Base-by-base conservation (phyloP, 2,888 invertebrate species). In the Caenorhabditis afra region DNA sequence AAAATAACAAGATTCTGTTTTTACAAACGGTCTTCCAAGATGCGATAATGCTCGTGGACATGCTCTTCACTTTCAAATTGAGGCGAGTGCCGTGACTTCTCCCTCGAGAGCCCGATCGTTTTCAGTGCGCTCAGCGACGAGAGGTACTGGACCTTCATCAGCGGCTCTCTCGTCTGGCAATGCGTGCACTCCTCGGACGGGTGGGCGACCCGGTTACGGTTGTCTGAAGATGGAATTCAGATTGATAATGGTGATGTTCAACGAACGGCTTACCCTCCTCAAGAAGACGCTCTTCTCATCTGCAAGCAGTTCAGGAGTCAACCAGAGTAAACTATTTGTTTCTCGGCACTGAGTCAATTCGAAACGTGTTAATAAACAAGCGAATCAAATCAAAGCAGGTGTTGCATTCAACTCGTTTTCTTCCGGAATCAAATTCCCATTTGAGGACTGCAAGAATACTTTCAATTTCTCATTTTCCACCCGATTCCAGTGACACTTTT, bases 11-110 rank as follows among this genome's bases (percentile, higher is more conserved):
- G 18, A 29, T 45, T 7, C 23, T 70, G 10, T 77, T 77, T 58
- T n/a, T 70, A 3, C 76, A 77, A n/a, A 77, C 76, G 5, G 11
- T 77, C 5, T 16, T 68, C 22, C 76, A 77, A 53, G 76, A 77
- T 37, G 23, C 16, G 1, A 39, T 70, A 0, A 65, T 41, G 3
- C 29, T 77, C 8, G n/a, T 77, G 5, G 76, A 70, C 41, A 70
- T 77, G 64, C 4, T 70, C 14, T 70, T 65, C 64, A 77, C 76
- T 7, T 77, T 65, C 14, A n/a, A 45, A 23, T 35, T 77, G 20
- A 65, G 53, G 66, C 57, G n/a, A 11, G 11, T 44, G 3, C n/a
- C n/a, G n/a, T n/a, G n/a, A n/a, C 16, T 39, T n/a, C 23, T 7
- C 39, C 12, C 39, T n/a, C 12, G n/a, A n/a, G n/a, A 18, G 12